Percentiles rank a stretch among this genome's conserved stretches.
phyloP scores from a whole-genome alignment of 1,140 invertebrate species.

The Onthophagus taurus region DNA sequence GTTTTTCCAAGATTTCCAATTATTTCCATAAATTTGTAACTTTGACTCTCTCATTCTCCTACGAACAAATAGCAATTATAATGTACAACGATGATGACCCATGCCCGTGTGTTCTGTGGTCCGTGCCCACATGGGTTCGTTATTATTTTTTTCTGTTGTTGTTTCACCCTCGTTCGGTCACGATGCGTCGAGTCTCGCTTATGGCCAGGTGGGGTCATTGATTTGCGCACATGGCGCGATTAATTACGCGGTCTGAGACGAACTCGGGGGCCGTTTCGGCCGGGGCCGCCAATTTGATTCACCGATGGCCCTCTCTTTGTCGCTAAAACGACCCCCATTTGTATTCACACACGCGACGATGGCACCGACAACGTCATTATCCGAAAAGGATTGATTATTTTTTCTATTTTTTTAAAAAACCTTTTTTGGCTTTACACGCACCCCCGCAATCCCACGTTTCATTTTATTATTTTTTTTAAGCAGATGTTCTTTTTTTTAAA shows the following conservation, averaged over 20 bases:
- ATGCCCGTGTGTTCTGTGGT: neutral
- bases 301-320: conserved; percentile 13
- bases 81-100: conserved; percentile 1
- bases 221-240: conserved; percentile 27
- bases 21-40: no score
- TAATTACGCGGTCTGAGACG: conserved; percentile 26
- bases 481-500: no score
- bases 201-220: conserved; percentile 23
- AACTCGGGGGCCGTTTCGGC: conserved; percentile 16
- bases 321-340: conserved; percentile 10
- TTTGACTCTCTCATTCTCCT: no score
- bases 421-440: no score
- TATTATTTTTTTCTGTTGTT: conserved; percentile 7
- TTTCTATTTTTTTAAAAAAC: conserved; percentile 7
- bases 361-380: conserved; percentile 12
- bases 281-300: conserved; percentile 16
- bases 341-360: conserved; percentile 14
- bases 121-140: conserved; percentile 3
- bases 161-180: conserved; percentile 6
- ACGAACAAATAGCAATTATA: conserved; percentile 4
- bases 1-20: no score
- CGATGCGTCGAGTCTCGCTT: no score
- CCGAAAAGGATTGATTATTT: conserved; percentile 12
- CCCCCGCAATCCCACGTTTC: no score
- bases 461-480: no score